Conservation (phyloP, 2,888 invertebrate genomes). For the Melanchra persicariae region DNA sequence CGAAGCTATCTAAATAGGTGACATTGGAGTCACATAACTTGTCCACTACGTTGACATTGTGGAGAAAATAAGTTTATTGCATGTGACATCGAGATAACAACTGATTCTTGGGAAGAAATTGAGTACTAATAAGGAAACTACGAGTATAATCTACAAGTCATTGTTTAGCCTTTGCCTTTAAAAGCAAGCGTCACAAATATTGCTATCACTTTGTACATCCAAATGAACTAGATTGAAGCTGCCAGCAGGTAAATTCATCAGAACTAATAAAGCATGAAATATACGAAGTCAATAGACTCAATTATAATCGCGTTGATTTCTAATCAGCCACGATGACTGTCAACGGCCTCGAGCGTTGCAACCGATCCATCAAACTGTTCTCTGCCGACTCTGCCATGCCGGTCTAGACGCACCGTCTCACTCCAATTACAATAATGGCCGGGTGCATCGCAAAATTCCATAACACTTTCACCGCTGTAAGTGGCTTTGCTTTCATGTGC, state of each 20-base stretch:
- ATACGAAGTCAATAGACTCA: constrained; percentile 20
- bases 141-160: too few relatives aligned
- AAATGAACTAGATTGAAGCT: neutral
- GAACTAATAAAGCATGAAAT: constrained; percentile 19
- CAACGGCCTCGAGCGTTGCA: constrained; percentile 55
- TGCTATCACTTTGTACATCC: neutral
- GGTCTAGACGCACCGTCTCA: constrained; percentile 78
- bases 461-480: constrained; percentile 84
- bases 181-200: neutral
- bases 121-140: neutral
- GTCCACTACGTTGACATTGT: constrained; percentile 32
- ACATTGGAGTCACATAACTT: constrained; percentile 50
- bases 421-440: constrained; percentile 82
- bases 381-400: constrained; percentile 46
- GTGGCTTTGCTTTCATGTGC: constrained; percentile 82
- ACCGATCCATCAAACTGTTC: constrained; percentile 53
- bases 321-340: constrained; percentile 38
- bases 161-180: neutral
- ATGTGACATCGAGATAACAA: constrained; percentile 25
- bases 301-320: constrained; percentile 46
- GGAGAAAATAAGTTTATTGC: constrained; percentile 24
- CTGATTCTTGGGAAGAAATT: constrained; percentile 7
- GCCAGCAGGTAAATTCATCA: constrained; percentile 13
- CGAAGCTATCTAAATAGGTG: constrained; percentile 53
- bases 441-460: constrained; percentile 84